These are phyloP conservation scores for Callopanchax toddi DNA, from an alignment of 2,113 vertebrate species.

Conservation along the genomic window DNA sequence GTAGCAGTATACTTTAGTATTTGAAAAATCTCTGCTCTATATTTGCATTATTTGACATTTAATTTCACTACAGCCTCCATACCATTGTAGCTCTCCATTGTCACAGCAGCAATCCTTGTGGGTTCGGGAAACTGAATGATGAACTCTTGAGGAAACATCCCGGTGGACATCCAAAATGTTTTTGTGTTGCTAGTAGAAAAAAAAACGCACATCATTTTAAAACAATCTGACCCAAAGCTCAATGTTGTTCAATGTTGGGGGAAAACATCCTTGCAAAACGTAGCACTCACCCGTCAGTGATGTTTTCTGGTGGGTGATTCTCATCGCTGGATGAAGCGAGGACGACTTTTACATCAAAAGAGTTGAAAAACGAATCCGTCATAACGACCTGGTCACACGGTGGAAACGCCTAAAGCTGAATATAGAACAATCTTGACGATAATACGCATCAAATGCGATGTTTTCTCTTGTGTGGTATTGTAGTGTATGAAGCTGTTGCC, in stretches of 20 bases:
- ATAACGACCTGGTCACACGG: slow-evolving; percentile 39
- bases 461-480: not conserved
- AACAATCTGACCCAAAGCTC: too few relatives aligned
- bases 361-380: slow-evolving; percentile 76
- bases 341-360: slow-evolving; percentile 83
- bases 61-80: slow-evolving; percentile 40
- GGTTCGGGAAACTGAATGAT: slow-evolving; percentile 85
- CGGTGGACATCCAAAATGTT: slow-evolving; percentile 94
- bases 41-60: too few relatives aligned
- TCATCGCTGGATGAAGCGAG: slow-evolving; percentile 88
- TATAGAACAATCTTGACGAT: accelerated
- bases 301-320: slow-evolving; percentile 86
- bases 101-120: slow-evolving; percentile 79
- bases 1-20: too few relatives aligned
- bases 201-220: too few relatives aligned
- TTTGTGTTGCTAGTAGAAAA: slow-evolving; percentile 77
- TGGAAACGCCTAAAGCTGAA: not conserved
- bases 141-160: slow-evolving; percentile 95
- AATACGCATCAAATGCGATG: not conserved
- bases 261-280: too few relatives aligned
- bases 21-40: too few relatives aligned
- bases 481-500: slow-evolving; percentile 57
- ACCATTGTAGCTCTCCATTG: slow-evolving; percentile 90
- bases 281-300: slow-evolving; percentile 86
- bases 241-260: too few relatives aligned